These are phyloP conservation scores for Euthynnus affinis DNA, from an alignment of 2,797 vertebrate species.

Conservation along the genomic window DNA sequence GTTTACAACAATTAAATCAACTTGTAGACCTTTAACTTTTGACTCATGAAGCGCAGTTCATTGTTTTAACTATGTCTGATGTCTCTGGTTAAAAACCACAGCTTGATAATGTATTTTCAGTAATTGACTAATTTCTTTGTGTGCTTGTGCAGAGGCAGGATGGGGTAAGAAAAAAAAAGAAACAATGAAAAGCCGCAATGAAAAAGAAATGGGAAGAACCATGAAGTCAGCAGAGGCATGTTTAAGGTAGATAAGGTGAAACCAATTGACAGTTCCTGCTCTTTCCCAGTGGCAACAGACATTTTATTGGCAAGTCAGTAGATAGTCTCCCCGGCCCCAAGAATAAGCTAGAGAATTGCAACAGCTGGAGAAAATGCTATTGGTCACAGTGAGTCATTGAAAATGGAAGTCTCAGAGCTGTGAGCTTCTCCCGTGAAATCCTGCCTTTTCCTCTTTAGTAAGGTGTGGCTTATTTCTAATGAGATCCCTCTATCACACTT, in stretches of 20 bases:
- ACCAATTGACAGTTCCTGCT: constrained; percentile 79
- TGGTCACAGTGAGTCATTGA: constrained; percentile 81
- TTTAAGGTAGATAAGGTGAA: constrained; percentile 86
- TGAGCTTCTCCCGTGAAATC: constrained; percentile 76
- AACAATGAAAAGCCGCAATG: constrained; percentile 69
- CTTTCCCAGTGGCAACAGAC: constrained; percentile 78
- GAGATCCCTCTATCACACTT: constrained; percentile 59
- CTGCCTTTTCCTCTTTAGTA: constrained; percentile 59
- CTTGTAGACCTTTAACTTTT: constrained; percentile 18
- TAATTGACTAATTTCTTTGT: constrained; percentile 56
- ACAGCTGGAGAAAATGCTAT: constrained; percentile 82
- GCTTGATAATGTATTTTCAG: constrained; percentile 43
- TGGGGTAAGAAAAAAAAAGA: constrained; percentile 19
- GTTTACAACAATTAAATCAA: constrained; percentile 18
- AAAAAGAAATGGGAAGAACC: constrained; percentile 66
- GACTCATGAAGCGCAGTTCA: constrained; percentile 7
- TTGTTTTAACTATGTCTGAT: constrained; percentile 35
- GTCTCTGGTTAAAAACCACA: constrained; percentile 28
- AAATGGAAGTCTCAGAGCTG: constrained; percentile 74
- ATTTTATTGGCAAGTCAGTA: constrained; percentile 81
- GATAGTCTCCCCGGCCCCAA: constrained; percentile 73
- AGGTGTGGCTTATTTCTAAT: constrained; percentile 73
- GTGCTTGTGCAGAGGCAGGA: constrained; percentile 38
- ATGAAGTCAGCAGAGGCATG: constrained; percentile 81
- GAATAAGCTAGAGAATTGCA: constrained; percentile 82